Percentiles rank a stretch among this genome's conserved stretches.
Conservation (phyloP, 2,113 vertebrate genomes). For the Ophiodon elongatus region DNA sequence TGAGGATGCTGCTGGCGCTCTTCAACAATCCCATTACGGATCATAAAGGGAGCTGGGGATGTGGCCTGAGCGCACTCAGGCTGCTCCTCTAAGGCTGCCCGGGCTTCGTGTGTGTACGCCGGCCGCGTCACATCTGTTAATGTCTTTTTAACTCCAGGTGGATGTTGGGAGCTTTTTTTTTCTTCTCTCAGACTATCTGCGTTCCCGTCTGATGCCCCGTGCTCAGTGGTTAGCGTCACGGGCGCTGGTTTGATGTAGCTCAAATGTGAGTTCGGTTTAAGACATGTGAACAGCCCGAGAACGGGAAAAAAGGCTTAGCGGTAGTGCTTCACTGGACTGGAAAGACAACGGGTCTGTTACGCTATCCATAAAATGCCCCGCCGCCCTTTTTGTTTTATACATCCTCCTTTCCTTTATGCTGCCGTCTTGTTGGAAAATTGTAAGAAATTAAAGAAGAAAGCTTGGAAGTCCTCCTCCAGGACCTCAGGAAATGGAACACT, state of each 20-base stretch:
- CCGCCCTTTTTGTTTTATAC: slow-evolving; percentile 6
- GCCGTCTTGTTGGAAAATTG: neutral
- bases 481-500: neutral
- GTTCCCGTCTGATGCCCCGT: slow-evolving; percentile 33
- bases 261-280: slow-evolving; percentile 46
- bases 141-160: slow-evolving; percentile 71
- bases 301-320: slow-evolving; percentile 24
- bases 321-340: slow-evolving; percentile 42
- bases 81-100: slow-evolving; percentile 50
- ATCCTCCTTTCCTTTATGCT: slow-evolving; percentile 8
- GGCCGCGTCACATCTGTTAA: slow-evolving; percentile 50
- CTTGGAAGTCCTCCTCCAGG: neutral
- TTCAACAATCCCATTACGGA: slow-evolving; percentile 78
- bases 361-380: slow-evolving; percentile 12
- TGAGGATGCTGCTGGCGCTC: slow-evolving; percentile 72
- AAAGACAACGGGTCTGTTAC: slow-evolving; percentile 39
- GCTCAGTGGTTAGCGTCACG: slow-evolving; percentile 32
- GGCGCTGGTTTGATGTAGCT: slow-evolving; percentile 41
- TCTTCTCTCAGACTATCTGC: neutral
- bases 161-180: slow-evolving; percentile 34
- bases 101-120: slow-evolving; percentile 48
- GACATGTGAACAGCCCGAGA: slow-evolving; percentile 45
- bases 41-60: slow-evolving; percentile 77
- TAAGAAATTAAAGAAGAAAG: slow-evolving; percentile 3
- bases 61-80: slow-evolving; percentile 71